Evolutionary conservation across 2,888 invertebrate genomes (phyloP).

Genomic region (Cephalotes varians): DNA sequence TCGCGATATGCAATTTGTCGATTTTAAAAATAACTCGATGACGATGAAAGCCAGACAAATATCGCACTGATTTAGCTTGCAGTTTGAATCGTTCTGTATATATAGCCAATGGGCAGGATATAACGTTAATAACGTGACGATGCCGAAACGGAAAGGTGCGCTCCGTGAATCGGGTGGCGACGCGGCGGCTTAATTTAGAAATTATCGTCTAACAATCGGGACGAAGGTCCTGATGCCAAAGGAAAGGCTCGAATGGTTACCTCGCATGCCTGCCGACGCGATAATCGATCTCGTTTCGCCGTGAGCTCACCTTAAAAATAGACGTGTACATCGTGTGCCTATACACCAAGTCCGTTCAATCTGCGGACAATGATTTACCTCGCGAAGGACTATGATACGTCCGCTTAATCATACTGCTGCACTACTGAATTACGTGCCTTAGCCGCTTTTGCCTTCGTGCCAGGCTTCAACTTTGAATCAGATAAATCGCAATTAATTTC

Average conservation of each 20-base stretch:
- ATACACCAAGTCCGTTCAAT: constrained; percentile 21
- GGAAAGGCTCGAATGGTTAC: constrained; percentile 64
- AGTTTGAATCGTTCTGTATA: neutral
- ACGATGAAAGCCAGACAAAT: neutral
- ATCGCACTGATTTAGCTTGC: neutral
- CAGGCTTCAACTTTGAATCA: neutral
- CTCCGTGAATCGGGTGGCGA: neutral
- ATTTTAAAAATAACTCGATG: neutral
- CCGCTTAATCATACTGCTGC: constrained; percentile 23
- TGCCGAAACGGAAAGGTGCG: constrained; percentile 20
- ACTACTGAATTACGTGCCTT: constrained; percentile 25
- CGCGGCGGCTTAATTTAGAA: constrained; percentile 61
- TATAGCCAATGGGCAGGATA: neutral
- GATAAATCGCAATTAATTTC: neutral
- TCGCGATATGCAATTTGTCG: neutral
- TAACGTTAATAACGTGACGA: constrained; percentile 40
- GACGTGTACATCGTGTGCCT: constrained; percentile 37
- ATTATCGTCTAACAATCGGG: constrained; percentile 62
- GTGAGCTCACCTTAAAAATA: constrained; percentile 59
- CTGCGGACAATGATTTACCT: constrained; percentile 9
- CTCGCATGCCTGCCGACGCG: constrained; percentile 67
- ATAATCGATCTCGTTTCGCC: constrained; percentile 70
- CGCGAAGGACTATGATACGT: constrained; percentile 30
- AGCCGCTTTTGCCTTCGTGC: neutral
- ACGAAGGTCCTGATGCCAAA: constrained; percentile 58